Evolutionary conservation across 23 tunicate species (phyloP), one percentile per base, ranked within the genome.

Genomic region (Halocynthia roretzi): DNA sequence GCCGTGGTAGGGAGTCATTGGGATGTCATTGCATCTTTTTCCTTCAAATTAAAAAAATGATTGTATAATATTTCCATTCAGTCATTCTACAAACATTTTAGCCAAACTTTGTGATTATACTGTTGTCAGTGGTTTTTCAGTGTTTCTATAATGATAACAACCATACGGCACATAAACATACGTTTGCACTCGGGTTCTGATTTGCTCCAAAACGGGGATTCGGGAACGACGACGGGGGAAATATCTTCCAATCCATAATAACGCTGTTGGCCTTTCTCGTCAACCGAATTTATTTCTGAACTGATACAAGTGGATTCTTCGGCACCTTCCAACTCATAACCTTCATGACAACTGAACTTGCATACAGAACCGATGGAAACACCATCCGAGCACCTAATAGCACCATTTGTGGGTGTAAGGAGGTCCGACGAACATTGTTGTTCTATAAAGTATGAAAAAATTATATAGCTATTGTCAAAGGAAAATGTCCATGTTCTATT

Each of bases 321-420:
- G 50, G 50, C 56, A 7, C 87, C 87, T 61, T 48, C 50, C 6
- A 83, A 65, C 8, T 12, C n/a, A 40, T 83, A 83, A 17, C 87
- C 87, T 8, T 80, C 70, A 18, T 56, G 48, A 57, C 88, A 84
- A 51, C 49, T 57, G 31, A 77, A 77, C 6, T 8, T 50, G 50
- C 88, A 84, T 18, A 7, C 64, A 23, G 88, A 84, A 21, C 77
- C 78, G 68, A 52, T 50, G 0, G 65, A 52, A n/a, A 61, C 62
- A 17, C 18, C 63, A 17, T 77, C 71, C 50, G 51, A 54, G 70
- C 88, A 84, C 12, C 18, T 52, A 14, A 61, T 51, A 23, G 8
- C 82, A 10, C 83, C 88, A 5, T 84, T 54, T 9, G 15, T 50
- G 8, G 78, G 78, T 21, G 78, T 74, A 10, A 5, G 6, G 19